Evolutionary conservation across 2,797 vertebrate species (phyloP), one percentile per base, ranked within the genome.

Genomic region (Ibycter americanus): DNA sequence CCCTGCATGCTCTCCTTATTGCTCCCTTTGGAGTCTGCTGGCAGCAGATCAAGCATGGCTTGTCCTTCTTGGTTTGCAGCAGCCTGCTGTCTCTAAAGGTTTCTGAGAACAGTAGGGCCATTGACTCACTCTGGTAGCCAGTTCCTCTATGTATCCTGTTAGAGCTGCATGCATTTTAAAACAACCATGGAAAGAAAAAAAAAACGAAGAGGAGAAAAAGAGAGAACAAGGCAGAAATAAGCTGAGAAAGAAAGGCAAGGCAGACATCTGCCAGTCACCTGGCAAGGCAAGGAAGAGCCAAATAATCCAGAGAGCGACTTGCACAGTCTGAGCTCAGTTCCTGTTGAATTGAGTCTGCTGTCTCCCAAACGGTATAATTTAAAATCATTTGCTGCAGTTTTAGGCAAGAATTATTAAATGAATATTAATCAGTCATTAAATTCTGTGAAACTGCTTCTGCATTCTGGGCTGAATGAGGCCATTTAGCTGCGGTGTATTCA

Each of bases 361-460:
- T 94, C 73, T 96, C 90, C 90, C 96, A 91, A 90, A 96, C 63
- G 89, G 74, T 70, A n/a, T 96, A 79, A 92, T 96, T 95, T 96
- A 91, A 97, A 89, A 96, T 93, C 8, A 92, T 97, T 96, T 95
- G 73, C 91, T 90, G 93, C 81, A 84, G 83, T 95, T 97, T 91
- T 96, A 95, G 92, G 88, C 89, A 87, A 91, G 93, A 95, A 96
- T 96, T 96, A 96, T 96, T 96, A 96, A 96, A 96, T 95, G 94
- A 96, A 96, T 97, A 97, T 96, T 97, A 96, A 97, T 96, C 88
- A 96, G 93, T 90, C 95, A 95, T 94, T 94, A 94, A 94, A 91
- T 96, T 86, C 82, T 56, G 32, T 87, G 81, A 81, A 95, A 80
- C 47, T 81, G 92, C 90, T 81, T 51, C 93, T 94, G 92, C 74